Evolutionary conservation across 2,113 vertebrate genomes (phyloP), one percentile per base, ranked within the genome.

Genomic region (Myrmophylax atrothorax): DNA sequence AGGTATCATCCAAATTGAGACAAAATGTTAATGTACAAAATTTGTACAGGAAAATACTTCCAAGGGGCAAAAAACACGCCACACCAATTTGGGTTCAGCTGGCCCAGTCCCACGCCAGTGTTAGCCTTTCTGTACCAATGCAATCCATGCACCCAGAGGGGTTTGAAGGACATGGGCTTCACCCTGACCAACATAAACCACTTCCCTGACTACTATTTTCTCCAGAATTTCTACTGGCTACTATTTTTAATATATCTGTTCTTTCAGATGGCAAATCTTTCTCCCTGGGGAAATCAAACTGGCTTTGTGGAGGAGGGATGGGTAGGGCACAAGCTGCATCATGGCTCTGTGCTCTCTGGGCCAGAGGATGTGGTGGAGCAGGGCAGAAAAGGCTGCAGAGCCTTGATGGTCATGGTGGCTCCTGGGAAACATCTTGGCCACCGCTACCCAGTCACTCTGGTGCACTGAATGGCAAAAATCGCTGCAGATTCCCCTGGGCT

Each of bases 361-460:
- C n/a, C 47, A 56, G 49, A 31, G 29, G 26, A 16, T 13, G 9
- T 2, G 6, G 15, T 8, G 3, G 42, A 63, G 28, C 8, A 20
- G 29, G 60, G 55, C 15, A 67, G 10, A 35, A 26, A 53, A 63
- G 17, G 15, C 44, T 38, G 33, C 81, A 46, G 37, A 53, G 52
- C 60, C 70, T 22, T 56, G 35, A 33, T 50, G 73, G 37, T 10
- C 3, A 22, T 22, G 22, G 24, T 3, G 29, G 56, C n/a, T 75
- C 50, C 59, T 3, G 0, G 50, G 29, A 52, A 75, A 7, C 14
- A 20, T 13, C 66, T 74, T 50, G 37, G 18, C 42, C 62, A 14
- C 0, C 1, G 24, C 29, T 4, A 3, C 33, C 38, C 33, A 11
- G 28, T 46, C 18, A 2, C 60, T 62, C 35, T 29, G 23, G 10